These are phyloP conservation scores for Prochilodus magdalenae DNA, from an alignment of 2,113 vertebrate species.

Conservation along the genomic window DNA sequence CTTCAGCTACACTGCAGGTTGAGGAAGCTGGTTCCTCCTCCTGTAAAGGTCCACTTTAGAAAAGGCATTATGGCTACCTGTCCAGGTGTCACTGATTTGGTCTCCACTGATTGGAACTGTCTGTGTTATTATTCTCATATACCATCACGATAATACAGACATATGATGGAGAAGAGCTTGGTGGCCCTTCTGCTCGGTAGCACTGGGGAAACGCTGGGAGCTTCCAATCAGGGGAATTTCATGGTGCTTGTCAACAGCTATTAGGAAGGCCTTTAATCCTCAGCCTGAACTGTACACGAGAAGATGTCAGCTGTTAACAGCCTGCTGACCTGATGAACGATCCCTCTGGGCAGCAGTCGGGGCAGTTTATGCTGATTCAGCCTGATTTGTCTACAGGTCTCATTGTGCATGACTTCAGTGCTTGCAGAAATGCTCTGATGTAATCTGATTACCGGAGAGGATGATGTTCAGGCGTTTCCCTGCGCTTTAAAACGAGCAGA, in stretches of 20 bases:
- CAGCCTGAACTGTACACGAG: background rate
- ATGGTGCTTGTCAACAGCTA: background rate
- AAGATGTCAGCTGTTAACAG: background rate
- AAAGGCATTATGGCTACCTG: background rate
- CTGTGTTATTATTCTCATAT: background rate
- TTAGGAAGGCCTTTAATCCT: background rate
- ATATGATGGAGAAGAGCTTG: background rate
- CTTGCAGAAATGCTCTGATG: too few relatives aligned
- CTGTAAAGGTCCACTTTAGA: conserved; percentile 21
- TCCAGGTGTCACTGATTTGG: conserved; percentile 26
- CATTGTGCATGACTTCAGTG: too few relatives aligned
- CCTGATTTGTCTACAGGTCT: too few relatives aligned
- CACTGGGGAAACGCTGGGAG: background rate
- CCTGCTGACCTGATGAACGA: background rate
- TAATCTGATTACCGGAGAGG: too few relatives aligned
- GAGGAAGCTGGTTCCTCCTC: too few relatives aligned
- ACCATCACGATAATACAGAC: too few relatives aligned
- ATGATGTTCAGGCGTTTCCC: too few relatives aligned
- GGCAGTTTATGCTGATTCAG: background rate
- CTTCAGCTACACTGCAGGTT: too few relatives aligned
- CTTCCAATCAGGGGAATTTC: background rate
- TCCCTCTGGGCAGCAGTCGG: background rate
- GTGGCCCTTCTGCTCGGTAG: background rate
- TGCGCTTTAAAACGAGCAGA: too few relatives aligned
- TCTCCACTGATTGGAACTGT: background rate